Evolutionary conservation across 2,888 invertebrate genomes (phyloP), one percentile per base, ranked within the genome.

Genomic region (Nomada flava): DNA sequence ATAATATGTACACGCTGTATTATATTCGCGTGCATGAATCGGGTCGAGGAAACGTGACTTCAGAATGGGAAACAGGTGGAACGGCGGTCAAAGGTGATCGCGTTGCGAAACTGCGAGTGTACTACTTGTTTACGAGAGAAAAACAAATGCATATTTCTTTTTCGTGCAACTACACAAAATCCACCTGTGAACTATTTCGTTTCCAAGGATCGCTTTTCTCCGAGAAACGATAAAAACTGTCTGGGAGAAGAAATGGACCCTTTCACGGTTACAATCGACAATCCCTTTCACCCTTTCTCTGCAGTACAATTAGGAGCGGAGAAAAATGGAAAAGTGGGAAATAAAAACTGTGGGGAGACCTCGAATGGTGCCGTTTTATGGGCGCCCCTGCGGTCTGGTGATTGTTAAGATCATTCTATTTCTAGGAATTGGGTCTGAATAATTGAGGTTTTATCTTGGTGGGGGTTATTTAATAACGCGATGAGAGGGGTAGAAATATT

Each of bases 121-220:
- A 36, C 36, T 7, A 5, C 7, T 68, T 76, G 72, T 81, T 82
- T 81, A 81, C 76, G 82, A 68, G 82, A 20, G 26, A 60, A 26
- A 63, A 20, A 63, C 62, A 60, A 59, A 69, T n/a, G 47, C 29
- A 7, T 36, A 53, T 67, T 52, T 26, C 15, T 59, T 76, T 82
- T 84, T 70, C 63, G 67, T 29, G 20, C 1, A 62, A 75, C 55
- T 57, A 68, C 70, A 52, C 76, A 15, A 67, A 79, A 84, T 36
- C 0, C 75, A 78, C 83, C 72, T 72, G 84, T 57, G 76, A 67
- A 79, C 72, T 60, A 18, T 73, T 70, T 15, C 57, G 72, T 73
- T 76, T 36, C 60, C 7, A 5, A 20, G 23, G 57, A 73, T 29
- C 63, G 71, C 36, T 7, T 52, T 57, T 67, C 60, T 67, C 23